Base-by-base conservation (phyloP, 2,888 invertebrate species). In the Microchrysa polita region DNA sequence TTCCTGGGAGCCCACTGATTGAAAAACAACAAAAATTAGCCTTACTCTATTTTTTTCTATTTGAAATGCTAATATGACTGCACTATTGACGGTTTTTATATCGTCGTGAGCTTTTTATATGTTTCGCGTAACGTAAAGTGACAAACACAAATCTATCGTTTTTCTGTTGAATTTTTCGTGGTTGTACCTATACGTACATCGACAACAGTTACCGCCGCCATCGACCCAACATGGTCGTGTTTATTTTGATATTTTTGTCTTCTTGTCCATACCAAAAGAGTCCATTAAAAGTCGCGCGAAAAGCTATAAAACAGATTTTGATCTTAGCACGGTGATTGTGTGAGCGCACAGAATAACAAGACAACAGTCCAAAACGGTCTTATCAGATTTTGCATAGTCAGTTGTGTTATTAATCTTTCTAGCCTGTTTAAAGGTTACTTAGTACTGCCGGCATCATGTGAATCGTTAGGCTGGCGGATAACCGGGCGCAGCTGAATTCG, bases 381-480 rank as follows among this genome's bases (percentile, higher is more conserved):
- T 63, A 63, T 63, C 61, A 63, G 61, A 63, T 63, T 63, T 42
- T 42, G 61, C 61, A 63, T 63, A 63, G 61, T 42, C 42, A 42
- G 61, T 63, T 42, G 20, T 63, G 61, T 63, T 63, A 63, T 63
- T 63, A 63, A 63, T 63, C 61, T 63, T n/a, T 63, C 61, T 63
- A 63, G 61, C 20, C 61, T 42, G 61, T 63, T 63, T 63, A 42
- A n/a, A 63, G 61, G 42, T 42, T 42, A 63, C 42, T 63, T 5
- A 63, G 61, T 42, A 18, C 61, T 1, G 18, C 40, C 20, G 61
- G 16, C 42, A 18, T 10, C 42, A 18, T 10, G n/a, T n/a, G 14
- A 48, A 42, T 42, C 42, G 42, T 60, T 27, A 27, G 60, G 23
- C 20, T 42, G n/a, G 40, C 42, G n/a, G 61, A 40, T 4, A 42